These are phyloP conservation scores for Heliconius erato DNA, from an alignment of 2,888 invertebrate species.

Conservation along the genomic window DNA sequence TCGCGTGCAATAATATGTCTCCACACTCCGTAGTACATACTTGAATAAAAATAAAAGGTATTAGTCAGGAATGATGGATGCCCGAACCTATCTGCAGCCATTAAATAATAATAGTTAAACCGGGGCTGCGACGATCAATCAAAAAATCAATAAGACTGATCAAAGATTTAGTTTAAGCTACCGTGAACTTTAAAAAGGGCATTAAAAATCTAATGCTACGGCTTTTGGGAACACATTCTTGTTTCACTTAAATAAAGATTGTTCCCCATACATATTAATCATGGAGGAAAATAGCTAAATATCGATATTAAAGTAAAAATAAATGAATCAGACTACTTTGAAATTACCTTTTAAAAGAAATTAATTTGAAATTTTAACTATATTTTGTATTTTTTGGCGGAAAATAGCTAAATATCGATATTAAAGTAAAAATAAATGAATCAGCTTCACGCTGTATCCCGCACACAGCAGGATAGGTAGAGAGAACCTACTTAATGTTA, in stretches of 20 bases:
- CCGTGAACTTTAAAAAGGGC: conserved; percentile 69
- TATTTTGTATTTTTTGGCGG: neutral
- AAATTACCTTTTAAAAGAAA: too few relatives aligned
- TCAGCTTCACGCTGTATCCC: too few relatives aligned
- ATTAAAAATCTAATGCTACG: conserved; percentile 25
- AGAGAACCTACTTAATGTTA: too few relatives aligned
- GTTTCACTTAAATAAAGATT: conserved; percentile 13
- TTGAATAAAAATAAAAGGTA: conserved; percentile 62
- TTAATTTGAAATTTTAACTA: too few relatives aligned
- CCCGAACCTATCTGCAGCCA: conserved; percentile 76
- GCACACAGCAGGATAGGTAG: too few relatives aligned
- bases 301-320: too few relatives aligned
- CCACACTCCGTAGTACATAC: conserved; percentile 11
- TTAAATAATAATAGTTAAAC: conserved; percentile 84
- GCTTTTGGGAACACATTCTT: conserved; percentile 30
- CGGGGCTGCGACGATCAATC: conserved; percentile 78
- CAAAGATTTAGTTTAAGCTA: conserved; percentile 79
- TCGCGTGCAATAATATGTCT: neutral
- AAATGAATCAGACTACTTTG: too few relatives aligned
- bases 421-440: too few relatives aligned
- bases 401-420: neutral
- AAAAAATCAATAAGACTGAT: conserved; percentile 80
- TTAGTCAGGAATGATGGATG: conserved; percentile 80
- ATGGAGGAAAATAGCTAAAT: too few relatives aligned
- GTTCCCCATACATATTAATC: neutral